phyloP scores from a whole-genome alignment of 2,113 vertebrate species.

The Australoheros scitulus region DNA sequence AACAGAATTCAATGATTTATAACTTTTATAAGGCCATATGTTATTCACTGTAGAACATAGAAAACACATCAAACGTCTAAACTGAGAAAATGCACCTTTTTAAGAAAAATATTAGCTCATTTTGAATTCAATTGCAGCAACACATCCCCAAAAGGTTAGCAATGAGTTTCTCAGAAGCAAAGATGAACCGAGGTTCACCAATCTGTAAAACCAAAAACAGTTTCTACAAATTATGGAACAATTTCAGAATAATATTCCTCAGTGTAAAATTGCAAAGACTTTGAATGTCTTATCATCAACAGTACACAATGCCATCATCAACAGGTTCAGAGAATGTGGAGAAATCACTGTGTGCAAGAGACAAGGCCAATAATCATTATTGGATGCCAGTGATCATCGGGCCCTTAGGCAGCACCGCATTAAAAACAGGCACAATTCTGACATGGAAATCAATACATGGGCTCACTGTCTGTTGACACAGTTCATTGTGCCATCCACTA shows the following conservation, averaged over 20 bases:
- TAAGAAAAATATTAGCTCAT: not conserved
- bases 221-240: not conserved
- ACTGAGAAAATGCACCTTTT: not conserved
- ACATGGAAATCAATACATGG: not conserved
- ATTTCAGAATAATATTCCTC: not conserved
- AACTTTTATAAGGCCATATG: not conserved
- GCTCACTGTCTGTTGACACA: not conserved
- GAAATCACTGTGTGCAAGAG: not conserved
- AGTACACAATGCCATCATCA: not conserved
- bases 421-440: not conserved
- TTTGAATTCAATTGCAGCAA: not conserved
- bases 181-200: not conserved
- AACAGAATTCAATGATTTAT: not conserved
- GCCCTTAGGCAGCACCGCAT: fast-evolving
- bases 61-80: not conserved
- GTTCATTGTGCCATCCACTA: not conserved
- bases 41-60: not conserved
- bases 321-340: not conserved
- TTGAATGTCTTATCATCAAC: not conserved
- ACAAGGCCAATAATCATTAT: not conserved
- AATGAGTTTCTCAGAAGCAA: not conserved
- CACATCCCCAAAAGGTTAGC: not conserved
- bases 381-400: fast-evolving
- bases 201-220: not conserved
- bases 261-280: not conserved